phyloP scores from a whole-genome alignment of 2,888 invertebrate species.

The Stegana nigrithorax region DNA sequence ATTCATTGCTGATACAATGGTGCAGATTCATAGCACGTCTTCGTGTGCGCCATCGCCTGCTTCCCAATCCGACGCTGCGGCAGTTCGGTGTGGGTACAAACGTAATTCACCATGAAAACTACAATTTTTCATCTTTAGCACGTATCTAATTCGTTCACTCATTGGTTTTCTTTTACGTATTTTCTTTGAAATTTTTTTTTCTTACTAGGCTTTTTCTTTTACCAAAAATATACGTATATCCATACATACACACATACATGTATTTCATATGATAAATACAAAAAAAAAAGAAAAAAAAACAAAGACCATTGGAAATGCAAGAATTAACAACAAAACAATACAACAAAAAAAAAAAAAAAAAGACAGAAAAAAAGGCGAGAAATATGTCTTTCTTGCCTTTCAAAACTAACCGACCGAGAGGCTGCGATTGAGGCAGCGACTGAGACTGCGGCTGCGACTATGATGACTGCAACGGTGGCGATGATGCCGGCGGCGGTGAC shows the following conservation, averaged over 20 bases:
- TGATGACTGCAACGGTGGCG: background rate
- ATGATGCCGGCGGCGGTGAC: background rate
- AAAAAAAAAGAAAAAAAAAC: constrained; percentile 27
- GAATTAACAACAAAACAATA: background rate
- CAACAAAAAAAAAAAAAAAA: background rate
- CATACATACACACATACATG: no score
- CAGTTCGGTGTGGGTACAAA: background rate
- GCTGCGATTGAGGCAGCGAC: background rate
- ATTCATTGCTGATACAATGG: no score
- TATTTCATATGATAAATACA: no score
- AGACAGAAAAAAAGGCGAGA: background rate
- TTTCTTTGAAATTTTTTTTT: background rate
- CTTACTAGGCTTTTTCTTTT: background rate
- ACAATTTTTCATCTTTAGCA: constrained; percentile 19
- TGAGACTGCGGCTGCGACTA: background rate
- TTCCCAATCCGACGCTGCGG: no score
- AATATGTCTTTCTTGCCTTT: background rate
- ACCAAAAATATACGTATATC: no score
- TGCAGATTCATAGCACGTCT: no score
- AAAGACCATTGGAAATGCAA: no score
- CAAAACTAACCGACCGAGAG: no score
- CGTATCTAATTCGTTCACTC: background rate
- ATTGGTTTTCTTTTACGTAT: background rate
- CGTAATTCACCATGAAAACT: constrained; percentile 26
- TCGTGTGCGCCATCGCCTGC: no score